Evolutionary conservation across 2,797 vertebrate genomes (phyloP).

Genomic region (Loris lydekkerianus): DNA sequence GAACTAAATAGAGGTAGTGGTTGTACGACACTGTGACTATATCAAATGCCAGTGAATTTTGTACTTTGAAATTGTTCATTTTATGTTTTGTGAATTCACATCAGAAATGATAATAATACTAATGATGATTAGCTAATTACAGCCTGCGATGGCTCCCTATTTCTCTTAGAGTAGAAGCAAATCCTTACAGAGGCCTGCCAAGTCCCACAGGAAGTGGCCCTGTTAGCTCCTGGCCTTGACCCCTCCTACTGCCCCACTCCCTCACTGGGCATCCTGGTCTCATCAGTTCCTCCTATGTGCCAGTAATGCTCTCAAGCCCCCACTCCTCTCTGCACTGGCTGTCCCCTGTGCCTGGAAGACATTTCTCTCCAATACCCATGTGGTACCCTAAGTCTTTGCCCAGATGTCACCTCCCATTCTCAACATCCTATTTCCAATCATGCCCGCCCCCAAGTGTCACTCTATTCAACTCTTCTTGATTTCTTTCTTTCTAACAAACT

Average conservation of each 20-base stretch:
- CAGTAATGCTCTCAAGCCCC: background rate
- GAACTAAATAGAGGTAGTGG: background rate
- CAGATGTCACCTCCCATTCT: background rate
- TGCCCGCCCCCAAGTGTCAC: background rate
- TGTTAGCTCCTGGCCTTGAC: background rate
- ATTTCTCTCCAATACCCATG: background rate
- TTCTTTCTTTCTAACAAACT: background rate
- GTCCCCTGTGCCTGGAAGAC: background rate
- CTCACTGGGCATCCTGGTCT: background rate
- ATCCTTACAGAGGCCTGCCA: background rate
- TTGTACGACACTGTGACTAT: background rate
- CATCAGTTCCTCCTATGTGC: background rate
- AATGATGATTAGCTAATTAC: background rate
- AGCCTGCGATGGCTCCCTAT: background rate
- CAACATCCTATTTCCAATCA: background rate
- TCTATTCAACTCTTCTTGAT: background rate
- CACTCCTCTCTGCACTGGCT: background rate
- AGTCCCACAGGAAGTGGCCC: background rate
- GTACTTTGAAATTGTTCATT: background rate
- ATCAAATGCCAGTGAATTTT: background rate
- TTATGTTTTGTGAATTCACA: background rate
- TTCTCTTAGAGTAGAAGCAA: background rate
- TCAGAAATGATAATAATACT: background rate
- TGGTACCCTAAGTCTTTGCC: background rate
- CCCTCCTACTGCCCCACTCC: too few species aligned